Conservation (phyloP, 2,888 invertebrate genomes). For the Exocentrus adspersus region DNA sequence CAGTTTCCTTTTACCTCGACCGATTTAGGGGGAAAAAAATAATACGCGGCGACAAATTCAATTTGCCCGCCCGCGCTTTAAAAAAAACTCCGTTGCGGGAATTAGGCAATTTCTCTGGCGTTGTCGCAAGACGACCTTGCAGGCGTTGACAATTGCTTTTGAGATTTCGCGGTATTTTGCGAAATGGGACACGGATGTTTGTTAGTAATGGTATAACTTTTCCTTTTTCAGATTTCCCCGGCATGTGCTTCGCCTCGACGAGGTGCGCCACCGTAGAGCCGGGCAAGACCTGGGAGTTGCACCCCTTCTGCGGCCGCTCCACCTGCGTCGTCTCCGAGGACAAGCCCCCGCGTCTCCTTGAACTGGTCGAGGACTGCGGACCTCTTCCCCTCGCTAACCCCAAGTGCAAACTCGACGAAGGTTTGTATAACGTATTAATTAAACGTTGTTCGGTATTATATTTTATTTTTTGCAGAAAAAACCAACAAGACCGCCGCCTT, state of each 20-base stretch:
- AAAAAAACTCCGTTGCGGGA: background rate
- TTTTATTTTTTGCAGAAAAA: slow-evolving; percentile 70
- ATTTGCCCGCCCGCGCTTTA: background rate
- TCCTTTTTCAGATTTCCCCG: slow-evolving; percentile 80
- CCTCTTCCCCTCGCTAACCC: slow-evolving; percentile 87
- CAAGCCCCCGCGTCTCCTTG: slow-evolving; percentile 78
- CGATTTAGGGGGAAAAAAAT: background rate
- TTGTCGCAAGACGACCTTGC: background rate
- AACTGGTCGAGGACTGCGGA: slow-evolving; percentile 90
- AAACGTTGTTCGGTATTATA: too few relatives aligned
- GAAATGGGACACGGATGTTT: background rate
- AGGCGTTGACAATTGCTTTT: background rate
- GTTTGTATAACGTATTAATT: slow-evolving; percentile 51
- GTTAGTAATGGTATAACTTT: too few relatives aligned
- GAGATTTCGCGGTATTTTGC: background rate
- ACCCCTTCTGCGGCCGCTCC: slow-evolving; percentile 91
- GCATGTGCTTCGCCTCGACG: slow-evolving; percentile 91
- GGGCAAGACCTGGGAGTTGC: slow-evolving; percentile 84
- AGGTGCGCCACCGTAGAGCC: slow-evolving; percentile 89
- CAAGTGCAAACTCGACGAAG: slow-evolving; percentile 84
- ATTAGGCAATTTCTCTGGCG: background rate
- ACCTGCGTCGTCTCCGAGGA: slow-evolving; percentile 86
- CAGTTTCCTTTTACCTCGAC: background rate
- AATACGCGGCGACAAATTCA: background rate
- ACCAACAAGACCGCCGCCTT: slow-evolving; percentile 91